Evolutionary conservation across 2,113 vertebrate genomes (phyloP).

Genomic region (Campylorhamphus procurvoides): DNA sequence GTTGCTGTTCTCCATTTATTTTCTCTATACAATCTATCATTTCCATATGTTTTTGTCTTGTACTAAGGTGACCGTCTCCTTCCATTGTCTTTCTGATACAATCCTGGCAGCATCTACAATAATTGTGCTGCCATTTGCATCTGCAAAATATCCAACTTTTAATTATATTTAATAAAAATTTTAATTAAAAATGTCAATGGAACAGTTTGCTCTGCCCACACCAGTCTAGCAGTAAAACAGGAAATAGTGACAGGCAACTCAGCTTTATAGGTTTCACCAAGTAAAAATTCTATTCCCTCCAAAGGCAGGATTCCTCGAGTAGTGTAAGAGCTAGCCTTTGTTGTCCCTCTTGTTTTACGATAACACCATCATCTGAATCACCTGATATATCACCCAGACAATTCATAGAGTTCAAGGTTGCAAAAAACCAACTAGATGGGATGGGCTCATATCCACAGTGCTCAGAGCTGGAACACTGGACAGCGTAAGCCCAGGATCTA

Average conservation of each 20-base stretch:
- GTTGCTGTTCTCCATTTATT: not conserved
- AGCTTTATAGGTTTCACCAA: not conserved
- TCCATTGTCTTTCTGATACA: not conserved
- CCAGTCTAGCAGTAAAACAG: not conserved
- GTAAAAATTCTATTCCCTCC: not conserved
- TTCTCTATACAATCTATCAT: not conserved
- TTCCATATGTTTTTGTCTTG: not conserved
- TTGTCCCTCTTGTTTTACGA: not conserved
- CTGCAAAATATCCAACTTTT: not conserved
- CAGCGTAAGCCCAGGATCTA: not conserved
- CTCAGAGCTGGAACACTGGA: not conserved
- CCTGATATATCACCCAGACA: not conserved
- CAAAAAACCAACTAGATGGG: not conserved
- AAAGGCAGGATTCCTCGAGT: not conserved
- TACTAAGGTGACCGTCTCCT: not conserved
- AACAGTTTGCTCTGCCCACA: not conserved
- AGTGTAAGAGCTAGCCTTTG: not conserved
- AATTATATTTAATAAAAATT: not conserved
- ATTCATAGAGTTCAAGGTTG: not conserved
- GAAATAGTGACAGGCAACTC: not conserved
- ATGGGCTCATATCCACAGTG: not conserved
- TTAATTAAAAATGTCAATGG: not conserved
- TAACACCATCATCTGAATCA: not conserved
- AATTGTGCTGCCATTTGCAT: not conserved
- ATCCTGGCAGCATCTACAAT: not conserved